phyloP scores from a whole-genome alignment of 2,113 vertebrate species.

The Danionella cerebrum region DNA sequence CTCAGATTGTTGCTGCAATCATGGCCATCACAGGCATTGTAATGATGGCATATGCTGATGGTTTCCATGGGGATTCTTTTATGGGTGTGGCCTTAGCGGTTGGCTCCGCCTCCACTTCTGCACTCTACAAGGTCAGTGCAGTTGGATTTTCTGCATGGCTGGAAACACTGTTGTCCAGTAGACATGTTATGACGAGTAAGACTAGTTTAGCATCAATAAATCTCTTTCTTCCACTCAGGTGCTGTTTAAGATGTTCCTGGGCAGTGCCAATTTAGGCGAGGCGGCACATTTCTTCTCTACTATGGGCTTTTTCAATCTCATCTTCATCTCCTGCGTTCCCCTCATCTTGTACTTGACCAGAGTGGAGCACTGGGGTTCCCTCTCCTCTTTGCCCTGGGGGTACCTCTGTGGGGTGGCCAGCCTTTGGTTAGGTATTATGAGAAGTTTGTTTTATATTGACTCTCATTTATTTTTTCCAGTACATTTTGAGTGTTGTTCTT shows the following conservation, averaged over 20 bases:
- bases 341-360: slow-evolving; percentile 92
- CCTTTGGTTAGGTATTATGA: slow-evolving; percentile 66
- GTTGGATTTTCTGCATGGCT: neutral
- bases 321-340: slow-evolving; percentile 92
- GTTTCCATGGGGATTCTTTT: slow-evolving; percentile 93
- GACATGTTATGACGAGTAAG: neutral
- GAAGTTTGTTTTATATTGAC: no score
- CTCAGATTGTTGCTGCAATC: slow-evolving; percentile 95
- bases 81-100: slow-evolving; percentile 93
- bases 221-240: slow-evolving; percentile 64
- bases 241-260: slow-evolving; percentile 97
- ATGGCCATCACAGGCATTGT: slow-evolving; percentile 99
- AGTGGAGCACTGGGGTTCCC: slow-evolving; percentile 92
- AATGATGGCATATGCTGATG: slow-evolving; percentile 98
- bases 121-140: slow-evolving; percentile 83
- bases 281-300: slow-evolving; percentile 93
- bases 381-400: slow-evolving; percentile 91
- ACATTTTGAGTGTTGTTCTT: no score
- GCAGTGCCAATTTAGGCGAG: slow-evolving; percentile 91
- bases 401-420: slow-evolving; percentile 93
- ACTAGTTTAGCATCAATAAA: neutral
- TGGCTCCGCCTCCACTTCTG: slow-evolving; percentile 93
- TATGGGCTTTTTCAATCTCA: slow-evolving; percentile 93
- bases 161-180: neutral
- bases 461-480: no score